These are phyloP conservation scores for Taphrorychus bicolor DNA, from an alignment of 2,888 invertebrate species.

Conservation along the genomic window DNA sequence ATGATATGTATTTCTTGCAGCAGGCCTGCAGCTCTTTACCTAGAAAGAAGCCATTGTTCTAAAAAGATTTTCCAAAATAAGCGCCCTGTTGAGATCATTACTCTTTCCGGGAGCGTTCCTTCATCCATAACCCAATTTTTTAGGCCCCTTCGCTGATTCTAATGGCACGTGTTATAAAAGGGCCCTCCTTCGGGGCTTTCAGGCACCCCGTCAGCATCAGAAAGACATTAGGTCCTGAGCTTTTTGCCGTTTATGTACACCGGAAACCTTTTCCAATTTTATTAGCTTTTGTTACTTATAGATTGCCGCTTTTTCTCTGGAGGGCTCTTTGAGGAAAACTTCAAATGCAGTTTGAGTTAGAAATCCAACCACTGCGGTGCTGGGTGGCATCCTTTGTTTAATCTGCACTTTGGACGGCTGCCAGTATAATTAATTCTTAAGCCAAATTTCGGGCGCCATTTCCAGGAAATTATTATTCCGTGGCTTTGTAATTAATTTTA, in stretches of 20 bases:
- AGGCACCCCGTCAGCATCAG: constrained; percentile 7
- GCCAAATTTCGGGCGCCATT: not conserved
- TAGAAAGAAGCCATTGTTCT: no score
- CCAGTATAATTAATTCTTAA: not conserved
- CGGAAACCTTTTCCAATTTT: not conserved
- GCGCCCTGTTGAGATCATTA: not conserved
- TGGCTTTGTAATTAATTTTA: not conserved
- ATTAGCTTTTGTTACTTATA: not conserved
- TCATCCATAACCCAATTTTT: constrained; percentile 3
- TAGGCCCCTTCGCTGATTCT: not conserved
- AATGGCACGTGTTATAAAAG: not conserved
- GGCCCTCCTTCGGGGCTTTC: not conserved
- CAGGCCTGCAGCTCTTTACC: no score
- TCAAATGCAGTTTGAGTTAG: no score
- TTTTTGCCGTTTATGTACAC: not conserved
- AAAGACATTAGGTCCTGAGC: constrained; percentile 10
- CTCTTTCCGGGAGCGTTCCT: not conserved
- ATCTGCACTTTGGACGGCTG: not conserved
- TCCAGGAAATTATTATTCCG: not conserved
- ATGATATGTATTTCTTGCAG: no score
- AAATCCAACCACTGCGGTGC: no score
- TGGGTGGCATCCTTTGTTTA: not conserved
- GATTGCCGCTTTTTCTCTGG: no score
- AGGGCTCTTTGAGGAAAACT: no score
- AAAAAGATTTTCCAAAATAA: no score